phyloP scores from a whole-genome alignment of 1,140 invertebrate species.

The Nomia melanderi region DNA sequence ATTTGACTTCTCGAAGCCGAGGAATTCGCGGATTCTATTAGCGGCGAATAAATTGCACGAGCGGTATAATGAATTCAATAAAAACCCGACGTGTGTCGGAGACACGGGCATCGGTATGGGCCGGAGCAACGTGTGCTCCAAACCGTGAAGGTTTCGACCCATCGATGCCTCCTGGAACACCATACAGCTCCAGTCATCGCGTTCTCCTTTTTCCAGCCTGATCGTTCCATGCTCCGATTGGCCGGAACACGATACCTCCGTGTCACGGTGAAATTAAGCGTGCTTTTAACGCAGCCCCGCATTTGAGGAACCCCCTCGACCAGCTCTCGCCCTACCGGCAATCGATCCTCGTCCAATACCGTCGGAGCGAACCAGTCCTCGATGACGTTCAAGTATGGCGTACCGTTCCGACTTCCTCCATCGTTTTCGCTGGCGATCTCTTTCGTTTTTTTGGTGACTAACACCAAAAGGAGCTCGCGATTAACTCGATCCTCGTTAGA shows the following conservation, averaged over 20 bases:
- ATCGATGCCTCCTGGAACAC: slow-evolving; percentile 63
- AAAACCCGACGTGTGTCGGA: neutral
- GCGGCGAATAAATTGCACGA: no score
- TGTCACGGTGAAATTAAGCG: slow-evolving; percentile 79
- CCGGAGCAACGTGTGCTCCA: slow-evolving; percentile 27
- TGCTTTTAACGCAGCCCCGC: slow-evolving; percentile 71
- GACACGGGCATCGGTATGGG: neutral
- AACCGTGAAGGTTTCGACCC: slow-evolving; percentile 60
- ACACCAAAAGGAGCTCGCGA: no score
- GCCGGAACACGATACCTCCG: slow-evolving; percentile 67
- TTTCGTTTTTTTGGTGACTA: neutral
- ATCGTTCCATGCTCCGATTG: slow-evolving; percentile 72
- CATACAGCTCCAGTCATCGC: slow-evolving; percentile 69
- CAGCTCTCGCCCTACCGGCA: slow-evolving; percentile 33
- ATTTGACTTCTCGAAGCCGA: no score
- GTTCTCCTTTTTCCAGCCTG: slow-evolving; percentile 69
- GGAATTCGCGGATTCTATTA: no score
- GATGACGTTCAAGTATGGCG: slow-evolving; percentile 41
- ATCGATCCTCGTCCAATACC: slow-evolving; percentile 61
- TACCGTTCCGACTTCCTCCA: slow-evolving; percentile 2
- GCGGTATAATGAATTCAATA: no score
- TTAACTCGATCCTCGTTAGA: no score
- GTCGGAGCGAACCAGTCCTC: slow-evolving; percentile 5
- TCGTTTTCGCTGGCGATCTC: neutral
- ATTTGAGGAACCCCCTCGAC: slow-evolving; percentile 65